Evolutionary conservation across 2,113 vertebrate species (phyloP), one percentile per base, ranked within the genome.

Genomic region (Axis porcinus): DNA sequence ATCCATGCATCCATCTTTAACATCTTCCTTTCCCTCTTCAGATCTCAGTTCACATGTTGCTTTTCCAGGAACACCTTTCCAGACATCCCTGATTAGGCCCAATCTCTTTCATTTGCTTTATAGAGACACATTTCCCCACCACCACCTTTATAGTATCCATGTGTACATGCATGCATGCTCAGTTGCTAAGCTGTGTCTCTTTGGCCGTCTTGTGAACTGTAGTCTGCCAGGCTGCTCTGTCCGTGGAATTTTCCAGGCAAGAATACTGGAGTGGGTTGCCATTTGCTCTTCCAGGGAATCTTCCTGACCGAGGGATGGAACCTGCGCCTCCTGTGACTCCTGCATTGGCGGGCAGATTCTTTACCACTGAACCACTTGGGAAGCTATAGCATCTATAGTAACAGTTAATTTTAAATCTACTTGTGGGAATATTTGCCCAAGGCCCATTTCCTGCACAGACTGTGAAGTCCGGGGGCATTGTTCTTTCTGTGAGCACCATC

Each of bases 81-180:
- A 4, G 15, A 36, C 3, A n/a, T 74, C 43, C 83, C 21, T 76
- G 33, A 43, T 28, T 40, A 54, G 47, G 45, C 52, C 45, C n/a
- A 40, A 2, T 54, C 55, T 89, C 74, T 93, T 55, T 45, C n/a
- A 3, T 50, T 13, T 79, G 45, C 2, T 43, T 67, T 43, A 15
- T 11, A 27, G 40, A 6, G 30, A 33, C 76, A 40, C 0, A 1
- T 30, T 83, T 83, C 81, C 33, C 81, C 13, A 4, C 79, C 19
- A 19, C 5, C 8, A 3, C 30, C 52, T 76, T 76, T 43, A 30
- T 1, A 14, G 70, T 14, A 14, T 36, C n/a, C 6, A 7, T 27
- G 36, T 14, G 12, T 76, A 16, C 5, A 7, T 13, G 70, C 70
- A 43, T 0, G 23, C 0, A 0, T 27, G 36, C 70, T 27, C 70